Evolutionary conservation across 2,797 vertebrate species (phyloP).

Genomic region (Jordanella pulchra): DNA sequence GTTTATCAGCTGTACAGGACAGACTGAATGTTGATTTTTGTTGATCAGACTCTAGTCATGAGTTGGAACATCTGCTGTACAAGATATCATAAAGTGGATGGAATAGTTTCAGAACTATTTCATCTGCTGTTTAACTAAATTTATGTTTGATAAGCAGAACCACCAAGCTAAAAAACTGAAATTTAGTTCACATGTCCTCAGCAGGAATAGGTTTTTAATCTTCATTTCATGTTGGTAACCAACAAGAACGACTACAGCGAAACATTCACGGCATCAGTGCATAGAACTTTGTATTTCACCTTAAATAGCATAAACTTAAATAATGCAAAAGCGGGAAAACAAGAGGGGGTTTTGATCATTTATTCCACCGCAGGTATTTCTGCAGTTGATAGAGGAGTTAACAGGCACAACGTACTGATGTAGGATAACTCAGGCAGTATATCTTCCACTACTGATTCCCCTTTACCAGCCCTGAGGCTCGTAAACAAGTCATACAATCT

Average conservation of each 20-base stretch:
- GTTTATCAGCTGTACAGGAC: no score
- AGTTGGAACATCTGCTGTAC: no score
- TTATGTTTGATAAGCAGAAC: conserved; percentile 19
- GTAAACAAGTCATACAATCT: conserved; percentile 21
- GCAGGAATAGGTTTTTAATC: neutral
- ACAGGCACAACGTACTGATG: neutral
- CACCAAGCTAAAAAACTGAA: conserved; percentile 33
- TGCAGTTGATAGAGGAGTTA: neutral
- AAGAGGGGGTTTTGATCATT: neutral
- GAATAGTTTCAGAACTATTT: neutral
- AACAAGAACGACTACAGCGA: neutral
- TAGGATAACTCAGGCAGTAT: conserved; percentile 5
- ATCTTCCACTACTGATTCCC: conserved; percentile 8
- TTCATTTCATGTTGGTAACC: no score
- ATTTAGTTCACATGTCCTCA: conserved; percentile 8
- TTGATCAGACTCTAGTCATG: no score
- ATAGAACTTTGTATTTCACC: neutral
- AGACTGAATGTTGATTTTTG: no score
- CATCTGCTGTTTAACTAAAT: conserved; percentile 49
- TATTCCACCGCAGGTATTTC: neutral
- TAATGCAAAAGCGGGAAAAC: neutral
- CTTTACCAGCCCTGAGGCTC: conserved; percentile 3
- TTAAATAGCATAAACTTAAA: neutral
- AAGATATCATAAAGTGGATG: no score
- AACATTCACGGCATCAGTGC: neutral